A percentile compares a stretch with the other conserved stretches of the same genome.
These are phyloP conservation scores for Nipponia nippon DNA, from an alignment of 2,113 vertebrate species.

Conservation along the genomic window DNA sequence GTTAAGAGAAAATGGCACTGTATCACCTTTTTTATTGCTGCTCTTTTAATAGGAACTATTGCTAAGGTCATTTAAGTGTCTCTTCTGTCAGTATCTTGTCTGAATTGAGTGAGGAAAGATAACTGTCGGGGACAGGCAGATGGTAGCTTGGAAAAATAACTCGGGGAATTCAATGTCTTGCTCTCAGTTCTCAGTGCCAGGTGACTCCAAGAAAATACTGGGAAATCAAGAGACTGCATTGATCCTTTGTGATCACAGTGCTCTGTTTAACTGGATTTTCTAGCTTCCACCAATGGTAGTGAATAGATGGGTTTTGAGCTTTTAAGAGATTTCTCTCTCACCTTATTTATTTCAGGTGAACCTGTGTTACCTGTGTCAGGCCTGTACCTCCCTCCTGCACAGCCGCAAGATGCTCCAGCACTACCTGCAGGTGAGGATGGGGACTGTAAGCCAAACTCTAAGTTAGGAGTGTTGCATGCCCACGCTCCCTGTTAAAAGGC, in stretches of 20 bases:
- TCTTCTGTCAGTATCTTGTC: not conserved
- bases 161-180: not conserved
- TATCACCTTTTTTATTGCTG: not conserved
- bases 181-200: not conserved
- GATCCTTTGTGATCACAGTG: not conserved
- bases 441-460: not conserved
- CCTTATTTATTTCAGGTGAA: constrained; percentile 81
- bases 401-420: constrained; percentile 99
- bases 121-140: not conserved
- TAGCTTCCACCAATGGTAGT: not conserved
- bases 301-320: not conserved
- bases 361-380: constrained; percentile 94
- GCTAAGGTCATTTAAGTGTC: not conserved
- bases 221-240: not conserved
- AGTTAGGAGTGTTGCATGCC: not conserved
- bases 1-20: not conserved
- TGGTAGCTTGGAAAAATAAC: not conserved
- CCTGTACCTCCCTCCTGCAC: constrained; percentile 94
- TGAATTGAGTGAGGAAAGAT: not conserved
- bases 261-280: not conserved
- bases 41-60: not conserved
- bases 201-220: not conserved
- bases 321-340: not conserved
- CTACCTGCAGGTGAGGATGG: constrained; percentile 87
- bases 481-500: not conserved